Evolutionary conservation across 2,888 invertebrate genomes (phyloP), one percentile per base, ranked within the genome.

Genomic region (Ormyrus rosae): DNA sequence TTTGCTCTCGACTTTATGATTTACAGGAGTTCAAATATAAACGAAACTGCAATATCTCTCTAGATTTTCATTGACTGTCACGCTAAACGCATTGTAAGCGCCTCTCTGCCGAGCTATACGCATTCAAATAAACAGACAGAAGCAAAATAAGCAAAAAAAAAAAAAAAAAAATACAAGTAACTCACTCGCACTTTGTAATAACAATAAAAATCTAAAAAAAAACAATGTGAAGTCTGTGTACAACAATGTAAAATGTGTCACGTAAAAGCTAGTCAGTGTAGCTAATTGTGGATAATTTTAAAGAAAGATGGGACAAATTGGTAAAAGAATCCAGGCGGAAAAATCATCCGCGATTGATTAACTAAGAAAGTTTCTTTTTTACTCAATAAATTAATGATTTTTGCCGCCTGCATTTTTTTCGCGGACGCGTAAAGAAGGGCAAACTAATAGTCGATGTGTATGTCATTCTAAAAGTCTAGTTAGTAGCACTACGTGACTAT

Each of bases 391-490:
- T 4, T 0, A 34, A 55, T 13, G 53, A 72, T 50, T 72, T 45
- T 72, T 69, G 76, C 45, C 11, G 50, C 58, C 51, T 69, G 76
- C 34, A 68, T 61, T 63, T 72, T 72, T 80, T 76, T 61, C 63
- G 69, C 74, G 60, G 45, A 73, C 73, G 19, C 65, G 73, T 45
- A 67, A 67, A 63, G 80, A 69, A 68, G 72, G 34, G 34, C 34
- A 64, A 73, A 45, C 60, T 19, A 82, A 72, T 76, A 79, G 67
- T 79, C 60, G 78, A 77, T 76, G 61, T 81, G 53, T 34, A 34
- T 70, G 64, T 80, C 50, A 74, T 78, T 78, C 55, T 75, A 69
- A 74, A 80, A 82, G 60, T 80, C 65, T 80, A 69, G 69, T 76
- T 71, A 69, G 46, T 77, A 78, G 78, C 50, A 70, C 10, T 19